phyloP scores from a whole-genome alignment of 2,888 invertebrate species.

The Meandrusa payeni region DNA sequence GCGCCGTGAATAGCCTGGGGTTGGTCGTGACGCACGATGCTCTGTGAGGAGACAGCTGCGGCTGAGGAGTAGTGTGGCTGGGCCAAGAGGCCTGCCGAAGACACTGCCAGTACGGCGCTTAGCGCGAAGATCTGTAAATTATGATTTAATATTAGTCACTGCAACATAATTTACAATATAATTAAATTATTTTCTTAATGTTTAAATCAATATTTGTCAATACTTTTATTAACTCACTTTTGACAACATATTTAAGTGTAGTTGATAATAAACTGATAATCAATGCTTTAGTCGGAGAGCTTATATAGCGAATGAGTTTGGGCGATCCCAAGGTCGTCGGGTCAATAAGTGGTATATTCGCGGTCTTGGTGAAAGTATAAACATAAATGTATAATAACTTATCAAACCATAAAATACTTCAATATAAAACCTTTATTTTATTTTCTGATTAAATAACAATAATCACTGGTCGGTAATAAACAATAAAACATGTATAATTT shows the following conservation, averaged over 20 bases:
- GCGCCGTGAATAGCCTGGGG: constrained; percentile 31
- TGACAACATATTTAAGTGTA: constrained; percentile 2
- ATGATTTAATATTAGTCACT: no score
- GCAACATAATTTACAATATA: background rate
- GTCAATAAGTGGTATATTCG: background rate
- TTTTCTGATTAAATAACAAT: no score
- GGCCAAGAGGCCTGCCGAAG: constrained; percentile 54
- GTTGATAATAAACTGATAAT: background rate
- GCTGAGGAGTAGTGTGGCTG: constrained; percentile 57
- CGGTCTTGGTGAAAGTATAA: no score
- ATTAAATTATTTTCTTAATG: constrained; percentile 4
- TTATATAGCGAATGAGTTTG: constrained; percentile 7
- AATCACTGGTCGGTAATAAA: no score
- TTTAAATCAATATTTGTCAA: background rate
- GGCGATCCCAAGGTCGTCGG: constrained; percentile 3
- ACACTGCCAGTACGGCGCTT: constrained; percentile 51
- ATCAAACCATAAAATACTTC: no score
- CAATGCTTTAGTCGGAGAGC: background rate
- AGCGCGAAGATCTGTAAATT: constrained; percentile 49
- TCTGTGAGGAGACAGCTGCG: constrained; percentile 58
- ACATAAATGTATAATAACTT: no score
- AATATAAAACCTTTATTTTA: no score
- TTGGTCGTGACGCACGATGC: constrained; percentile 56
- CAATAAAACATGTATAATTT: no score
- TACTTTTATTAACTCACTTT: constrained; percentile 3